Conservation (phyloP, 2,113 vertebrate genomes). For the Orthonyx spaldingii region DNA sequence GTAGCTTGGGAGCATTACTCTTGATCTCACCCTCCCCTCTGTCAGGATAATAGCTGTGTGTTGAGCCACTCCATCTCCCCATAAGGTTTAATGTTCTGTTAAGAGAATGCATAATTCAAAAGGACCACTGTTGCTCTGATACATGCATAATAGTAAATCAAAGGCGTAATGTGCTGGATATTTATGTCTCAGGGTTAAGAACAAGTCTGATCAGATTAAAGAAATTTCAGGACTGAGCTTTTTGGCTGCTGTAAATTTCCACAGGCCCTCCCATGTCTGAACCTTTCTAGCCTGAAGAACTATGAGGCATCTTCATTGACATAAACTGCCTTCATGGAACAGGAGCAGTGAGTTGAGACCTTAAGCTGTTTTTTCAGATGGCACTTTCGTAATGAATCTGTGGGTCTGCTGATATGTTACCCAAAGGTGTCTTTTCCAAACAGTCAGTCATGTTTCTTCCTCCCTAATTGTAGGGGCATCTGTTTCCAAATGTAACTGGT, state of each 20-base stretch:
- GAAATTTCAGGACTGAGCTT: background rate
- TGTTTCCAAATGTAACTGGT: conserved; percentile 35
- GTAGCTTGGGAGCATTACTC: conserved; percentile 30
- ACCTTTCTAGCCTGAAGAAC: background rate
- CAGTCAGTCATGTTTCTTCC: conserved; percentile 9
- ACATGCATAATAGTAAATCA: conserved; percentile 46
- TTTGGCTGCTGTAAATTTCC: conserved; percentile 28
- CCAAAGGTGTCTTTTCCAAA: conserved; percentile 27
- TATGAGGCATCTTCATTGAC: background rate
- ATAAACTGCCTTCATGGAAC: background rate
- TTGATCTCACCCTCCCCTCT: conserved; percentile 19
- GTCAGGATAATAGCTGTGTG: conserved; percentile 60
- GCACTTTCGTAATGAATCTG: background rate
- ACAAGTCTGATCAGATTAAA: conserved; percentile 33
- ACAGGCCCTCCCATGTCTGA: background rate
- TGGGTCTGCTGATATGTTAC: background rate
- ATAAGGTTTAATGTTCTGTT: conserved; percentile 61
- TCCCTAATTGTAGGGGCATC: conserved; percentile 9
- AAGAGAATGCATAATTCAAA: conserved; percentile 60
- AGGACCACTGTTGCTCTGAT: conserved; percentile 31
- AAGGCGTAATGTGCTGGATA: conserved; percentile 24
- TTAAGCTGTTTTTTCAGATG: background rate
- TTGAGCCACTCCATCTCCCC: conserved; percentile 45
- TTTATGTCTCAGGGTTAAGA: conserved; percentile 47
- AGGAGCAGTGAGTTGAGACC: background rate